Base-by-base conservation (phyloP, 2,797 vertebrate species). In the Rhinoraja longicauda region DNA sequence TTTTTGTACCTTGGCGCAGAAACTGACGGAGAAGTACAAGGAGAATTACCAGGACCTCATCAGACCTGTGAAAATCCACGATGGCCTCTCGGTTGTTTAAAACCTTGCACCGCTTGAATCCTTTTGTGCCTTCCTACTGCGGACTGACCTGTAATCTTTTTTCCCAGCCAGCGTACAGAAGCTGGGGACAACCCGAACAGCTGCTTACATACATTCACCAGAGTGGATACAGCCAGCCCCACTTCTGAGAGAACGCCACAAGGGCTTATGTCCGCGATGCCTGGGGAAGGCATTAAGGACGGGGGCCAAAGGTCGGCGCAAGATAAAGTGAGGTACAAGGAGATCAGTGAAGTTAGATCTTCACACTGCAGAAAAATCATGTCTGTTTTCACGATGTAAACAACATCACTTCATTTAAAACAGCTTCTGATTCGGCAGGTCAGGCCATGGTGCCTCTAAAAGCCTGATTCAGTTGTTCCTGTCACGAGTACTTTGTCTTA, bases 401-500 rank as follows among this genome's bases (percentile, higher is more conserved):
- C 95, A 95, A 94, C 94, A 93, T 95, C 95, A 96, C 94, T 96
- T 96, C 95, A 95, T 96, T 96, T 96, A 94, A 95, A 96, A 96
- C 94, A 95, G 94, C 94, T 93, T 95, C 94, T 32, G 93, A 0
- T 93, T 93, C 84, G 73, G 93, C 95, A 96, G 97, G 97, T 97
- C 97, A 96, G 97, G 96, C 96, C 96, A 95, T 97, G 96, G 97
- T 97, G 97, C 96, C 97, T 98, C 97, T 98, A 97, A 98, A 98
- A 97, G 97, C 97, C 97, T 97, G 96, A 98, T 99, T 97, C 96
- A 96, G 96, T 96, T 97, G 98, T 99, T 97, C 97, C 97, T 98
- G 98, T 99, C 98, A 99, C 96, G 96, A 98, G 98, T 97, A 98
- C 98, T 99, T 99, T 98, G 98, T 99, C 97, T 98, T 98, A 99